phyloP scores from a whole-genome alignment of 2,113 vertebrate species.

The Ailurus styani region DNA sequence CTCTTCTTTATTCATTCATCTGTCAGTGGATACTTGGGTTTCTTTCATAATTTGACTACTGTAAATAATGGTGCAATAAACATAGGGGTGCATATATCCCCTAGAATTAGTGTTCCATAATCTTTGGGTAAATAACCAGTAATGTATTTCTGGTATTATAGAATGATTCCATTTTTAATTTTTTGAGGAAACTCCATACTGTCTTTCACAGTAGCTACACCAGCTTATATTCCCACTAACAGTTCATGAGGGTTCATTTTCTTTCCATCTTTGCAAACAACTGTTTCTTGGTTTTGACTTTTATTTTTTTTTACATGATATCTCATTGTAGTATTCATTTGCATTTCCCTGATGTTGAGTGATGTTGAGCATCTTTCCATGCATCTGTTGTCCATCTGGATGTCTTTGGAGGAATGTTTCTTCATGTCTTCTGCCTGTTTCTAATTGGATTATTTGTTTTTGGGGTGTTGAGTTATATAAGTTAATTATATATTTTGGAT shows the following conservation, averaged over 20 bases:
- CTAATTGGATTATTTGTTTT: not conserved
- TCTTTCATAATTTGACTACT: not conserved
- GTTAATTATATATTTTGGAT: not conserved
- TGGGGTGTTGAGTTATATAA: not conserved
- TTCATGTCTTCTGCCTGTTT: not conserved
- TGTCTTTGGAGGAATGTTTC: not conserved
- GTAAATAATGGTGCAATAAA: not conserved
- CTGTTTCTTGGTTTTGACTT: not conserved
- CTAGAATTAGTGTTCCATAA: not conserved
- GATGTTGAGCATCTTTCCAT: not conserved
- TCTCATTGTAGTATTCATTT: not conserved
- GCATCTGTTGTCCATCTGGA: not conserved
- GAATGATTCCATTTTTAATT: not conserved
- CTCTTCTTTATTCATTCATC: too few relatives aligned
- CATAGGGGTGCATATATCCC: not conserved
- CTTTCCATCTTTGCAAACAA: not conserved
- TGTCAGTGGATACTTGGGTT: too few relatives aligned
- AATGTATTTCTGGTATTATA: not conserved
- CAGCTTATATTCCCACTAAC: not conserved
- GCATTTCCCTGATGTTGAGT: not conserved
- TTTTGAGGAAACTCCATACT: not conserved
- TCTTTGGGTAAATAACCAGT: not conserved
- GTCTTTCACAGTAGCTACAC: not conserved
- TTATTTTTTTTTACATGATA: not conserved
- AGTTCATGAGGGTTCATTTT: not conserved